Evolutionary conservation across 2,797 vertebrate species (phyloP).

Genomic region (Ara ararauna): DNA sequence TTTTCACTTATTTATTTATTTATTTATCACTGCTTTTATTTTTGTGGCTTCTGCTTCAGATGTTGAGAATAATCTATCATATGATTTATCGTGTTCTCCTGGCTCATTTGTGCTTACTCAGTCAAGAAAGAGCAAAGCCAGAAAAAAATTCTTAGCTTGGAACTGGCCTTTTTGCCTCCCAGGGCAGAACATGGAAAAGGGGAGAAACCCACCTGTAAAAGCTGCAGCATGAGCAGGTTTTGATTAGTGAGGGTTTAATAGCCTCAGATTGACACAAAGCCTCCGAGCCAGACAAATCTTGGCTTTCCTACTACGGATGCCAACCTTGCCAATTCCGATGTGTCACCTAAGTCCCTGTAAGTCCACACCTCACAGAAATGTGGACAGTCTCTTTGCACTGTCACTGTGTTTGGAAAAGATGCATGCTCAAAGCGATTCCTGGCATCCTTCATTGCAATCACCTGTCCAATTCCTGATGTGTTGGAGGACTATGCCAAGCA

Average conservation of each 20-base stretch:
- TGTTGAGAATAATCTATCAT: not conserved
- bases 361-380: not conserved
- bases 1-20: not conserved
- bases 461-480: not conserved
- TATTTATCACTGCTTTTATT: not conserved
- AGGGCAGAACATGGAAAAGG: not conserved
- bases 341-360: rapidly evolving
- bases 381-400: not conserved
- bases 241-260: not conserved
- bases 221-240: not conserved
- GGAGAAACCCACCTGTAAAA: not conserved
- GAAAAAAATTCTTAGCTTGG: not conserved
- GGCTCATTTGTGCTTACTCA: not conserved
- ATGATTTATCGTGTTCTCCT: not conserved
- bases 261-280: not conserved
- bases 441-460: not conserved
- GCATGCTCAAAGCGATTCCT: not conserved
- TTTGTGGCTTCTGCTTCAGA: not conserved
- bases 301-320: not conserved
- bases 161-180: not conserved
- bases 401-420: not conserved
- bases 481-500: not conserved
- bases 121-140: not conserved
- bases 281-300: not conserved
- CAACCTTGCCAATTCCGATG: not conserved